A percentile compares a stretch with the other conserved stretches of the same genome.
Conservation (phyloP, 2,797 vertebrate genomes). For the Aeoliscus strigatus region DNA sequence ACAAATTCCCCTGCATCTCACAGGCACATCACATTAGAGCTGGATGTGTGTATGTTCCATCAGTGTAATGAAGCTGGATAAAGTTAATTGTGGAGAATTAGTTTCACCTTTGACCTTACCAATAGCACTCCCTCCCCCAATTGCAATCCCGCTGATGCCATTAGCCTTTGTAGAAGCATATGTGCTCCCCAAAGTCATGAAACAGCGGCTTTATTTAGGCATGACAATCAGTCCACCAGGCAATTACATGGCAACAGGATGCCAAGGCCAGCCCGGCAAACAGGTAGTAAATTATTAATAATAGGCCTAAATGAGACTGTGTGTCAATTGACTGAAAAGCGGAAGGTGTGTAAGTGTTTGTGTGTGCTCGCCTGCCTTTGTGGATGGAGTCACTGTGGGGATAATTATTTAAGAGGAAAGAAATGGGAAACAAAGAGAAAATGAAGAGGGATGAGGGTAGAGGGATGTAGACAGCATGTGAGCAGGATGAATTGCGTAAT, state of each 20-base stretch:
- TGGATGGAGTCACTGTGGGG: constrained; percentile 30
- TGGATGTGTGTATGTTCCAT: too few relatives aligned
- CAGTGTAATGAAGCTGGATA: too few relatives aligned
- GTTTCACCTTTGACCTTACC: too few relatives aligned
- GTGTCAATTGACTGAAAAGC: constrained; percentile 30
- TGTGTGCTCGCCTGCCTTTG: constrained; percentile 12
- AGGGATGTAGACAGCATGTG: constrained; percentile 29
- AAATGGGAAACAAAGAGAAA: constrained; percentile 38
- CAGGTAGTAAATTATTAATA: constrained; percentile 45
- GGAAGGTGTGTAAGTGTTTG: constrained; percentile 12
- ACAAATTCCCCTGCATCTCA: too few relatives aligned
- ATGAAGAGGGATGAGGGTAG: constrained; percentile 15
- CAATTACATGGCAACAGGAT: constrained; percentile 40
- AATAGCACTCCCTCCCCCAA: too few relatives aligned
- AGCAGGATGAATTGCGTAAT: constrained; percentile 59
- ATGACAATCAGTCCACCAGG: constrained; percentile 15
- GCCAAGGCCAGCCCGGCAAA: constrained; percentile 24
- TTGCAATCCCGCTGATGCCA: too few relatives aligned
- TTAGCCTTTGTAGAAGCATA: too few relatives aligned
- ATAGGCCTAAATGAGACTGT: constrained; percentile 41
- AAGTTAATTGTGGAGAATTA: too few relatives aligned
- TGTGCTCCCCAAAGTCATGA: not conserved
- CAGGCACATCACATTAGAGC: too few relatives aligned
- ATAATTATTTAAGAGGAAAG: constrained; percentile 47
- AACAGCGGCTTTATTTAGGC: constrained; percentile 23